Evolutionary conservation across 2,113 vertebrate species (phyloP).

Genomic region (Isichthys henryi): DNA sequence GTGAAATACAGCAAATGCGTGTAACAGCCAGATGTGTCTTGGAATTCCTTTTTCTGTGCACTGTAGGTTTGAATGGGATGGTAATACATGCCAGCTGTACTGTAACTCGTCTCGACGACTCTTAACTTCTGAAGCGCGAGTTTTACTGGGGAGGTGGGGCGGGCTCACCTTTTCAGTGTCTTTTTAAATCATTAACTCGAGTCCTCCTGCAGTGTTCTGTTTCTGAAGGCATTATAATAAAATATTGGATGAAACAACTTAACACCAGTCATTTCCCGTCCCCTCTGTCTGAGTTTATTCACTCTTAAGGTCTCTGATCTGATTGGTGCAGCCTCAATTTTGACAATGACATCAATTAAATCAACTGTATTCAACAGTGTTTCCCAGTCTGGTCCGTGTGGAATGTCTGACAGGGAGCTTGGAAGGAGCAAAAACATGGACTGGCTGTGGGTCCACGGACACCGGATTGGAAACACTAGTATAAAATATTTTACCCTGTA

Average conservation of each 20-base stretch:
- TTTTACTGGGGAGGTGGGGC: neutral
- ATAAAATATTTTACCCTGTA: neutral
- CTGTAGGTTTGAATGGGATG: neutral
- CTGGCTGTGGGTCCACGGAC: too few species aligned
- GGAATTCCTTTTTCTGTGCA: neutral
- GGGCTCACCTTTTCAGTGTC: neutral
- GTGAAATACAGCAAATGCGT: neutral
- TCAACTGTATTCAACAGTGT: neutral
- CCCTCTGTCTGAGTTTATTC: neutral
- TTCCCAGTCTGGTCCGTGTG: too few species aligned
- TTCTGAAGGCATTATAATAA: neutral
- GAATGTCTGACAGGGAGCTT: too few species aligned
- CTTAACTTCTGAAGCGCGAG: neutral
- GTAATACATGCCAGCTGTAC: neutral
- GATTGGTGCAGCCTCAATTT: neutral
- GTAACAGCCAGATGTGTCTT: neutral
- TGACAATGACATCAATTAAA: slow-evolving; percentile 27
- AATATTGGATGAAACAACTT: neutral
- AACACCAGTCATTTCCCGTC: neutral
- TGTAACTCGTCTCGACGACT: neutral
- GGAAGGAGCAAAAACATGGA: too few species aligned
- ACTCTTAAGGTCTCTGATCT: neutral
- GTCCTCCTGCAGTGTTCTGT: neutral
- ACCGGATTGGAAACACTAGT: too few species aligned
- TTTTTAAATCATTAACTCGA: neutral